These are phyloP conservation scores for Drosophila auraria DNA, from an alignment of 1,140 invertebrate species.

Conservation along the genomic window DNA sequence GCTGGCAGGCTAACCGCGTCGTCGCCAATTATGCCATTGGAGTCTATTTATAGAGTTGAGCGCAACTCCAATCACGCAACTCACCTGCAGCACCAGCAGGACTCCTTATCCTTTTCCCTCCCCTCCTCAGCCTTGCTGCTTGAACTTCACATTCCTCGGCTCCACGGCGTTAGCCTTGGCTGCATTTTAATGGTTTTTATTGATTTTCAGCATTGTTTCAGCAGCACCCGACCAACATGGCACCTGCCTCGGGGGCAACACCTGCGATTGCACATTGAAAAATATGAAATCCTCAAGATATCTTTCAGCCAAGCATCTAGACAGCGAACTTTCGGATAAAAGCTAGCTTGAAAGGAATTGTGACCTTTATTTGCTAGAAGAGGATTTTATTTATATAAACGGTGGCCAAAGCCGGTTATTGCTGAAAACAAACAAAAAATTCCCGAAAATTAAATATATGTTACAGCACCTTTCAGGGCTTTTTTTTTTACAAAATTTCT, in stretches of 20 bases:
- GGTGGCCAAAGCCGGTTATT: background rate
- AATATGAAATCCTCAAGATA: constrained; percentile 5
- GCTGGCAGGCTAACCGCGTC: constrained; percentile 49
- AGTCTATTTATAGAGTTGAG: constrained; percentile 62
- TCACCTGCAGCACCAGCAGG: constrained; percentile 21
- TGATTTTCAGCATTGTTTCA: constrained; percentile 70
- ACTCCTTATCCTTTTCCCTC: constrained; percentile 13
- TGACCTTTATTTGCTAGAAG: no score
- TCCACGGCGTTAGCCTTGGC: constrained; percentile 45
- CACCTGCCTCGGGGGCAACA: constrained; percentile 8
- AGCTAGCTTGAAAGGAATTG: no score
- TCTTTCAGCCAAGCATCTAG: background rate
- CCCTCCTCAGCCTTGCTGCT: constrained; percentile 61
- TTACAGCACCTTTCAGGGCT: no score
- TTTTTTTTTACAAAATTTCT: no score
- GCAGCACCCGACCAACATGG: constrained; percentile 28
- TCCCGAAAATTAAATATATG: no score
- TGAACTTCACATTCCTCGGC: constrained; percentile 76
- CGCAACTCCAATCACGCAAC: constrained; percentile 65
- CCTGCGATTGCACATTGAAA: constrained; percentile 23
- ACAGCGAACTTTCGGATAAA: background rate
- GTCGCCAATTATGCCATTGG: constrained; percentile 69
- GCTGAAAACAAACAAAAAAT: no score
- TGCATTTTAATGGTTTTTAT: constrained; percentile 82
- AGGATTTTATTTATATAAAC: background rate